Base-by-base conservation (phyloP, 1,140 invertebrate genomes). In the Probaryconus sp. region DNA sequence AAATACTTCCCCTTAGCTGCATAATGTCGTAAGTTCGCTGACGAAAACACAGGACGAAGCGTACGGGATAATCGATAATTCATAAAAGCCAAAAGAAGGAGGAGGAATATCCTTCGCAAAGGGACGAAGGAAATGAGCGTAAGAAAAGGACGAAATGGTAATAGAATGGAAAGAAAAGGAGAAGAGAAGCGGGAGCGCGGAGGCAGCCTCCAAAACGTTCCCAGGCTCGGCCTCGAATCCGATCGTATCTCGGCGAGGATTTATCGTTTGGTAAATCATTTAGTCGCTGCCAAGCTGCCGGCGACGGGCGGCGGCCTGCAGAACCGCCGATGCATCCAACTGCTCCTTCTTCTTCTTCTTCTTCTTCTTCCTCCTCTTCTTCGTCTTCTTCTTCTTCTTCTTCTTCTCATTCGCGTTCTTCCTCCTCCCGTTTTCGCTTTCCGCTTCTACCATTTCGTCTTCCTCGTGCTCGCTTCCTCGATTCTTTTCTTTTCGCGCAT, bases 231-330 rank as follows among this genome's bases (percentile, higher is more conserved):
- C 67, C 72, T 72, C 51, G 81, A 80, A 83, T 81, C 79, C 83
- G 86, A 87, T 87, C 80, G 83, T 87, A 87, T 87, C 85, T 87
- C 73, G 64, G 63, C 63, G 63, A 87, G 82, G 85, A 88, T 88
- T 88, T 88, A 88, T 88, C 85, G 86, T 86, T 87, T 86, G 85
- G 84, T 87, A 87, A 87, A 87, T 87, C 86, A 86, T 88, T 88
- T 86, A 86, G 83, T 83, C 82, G 82, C 82, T 87, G 83, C 83
- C 84, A 85, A 85, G 84, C 81, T 85, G 84, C 83, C 82, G 80
- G 64, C 67, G 73, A 78, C 79, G 77, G 74, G 76, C 78, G 74
- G 79, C 76, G 70, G 76, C 74, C 80, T 73, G 70, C 61, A 77
- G 75, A 84, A 70, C 80, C 79, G 50, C 68, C 76, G 77, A 45